Percentiles rank a stretch among this genome's conserved stretches.
Conservation (phyloP, 2,113 vertebrate genomes). For the Bubo blakistoni region DNA sequence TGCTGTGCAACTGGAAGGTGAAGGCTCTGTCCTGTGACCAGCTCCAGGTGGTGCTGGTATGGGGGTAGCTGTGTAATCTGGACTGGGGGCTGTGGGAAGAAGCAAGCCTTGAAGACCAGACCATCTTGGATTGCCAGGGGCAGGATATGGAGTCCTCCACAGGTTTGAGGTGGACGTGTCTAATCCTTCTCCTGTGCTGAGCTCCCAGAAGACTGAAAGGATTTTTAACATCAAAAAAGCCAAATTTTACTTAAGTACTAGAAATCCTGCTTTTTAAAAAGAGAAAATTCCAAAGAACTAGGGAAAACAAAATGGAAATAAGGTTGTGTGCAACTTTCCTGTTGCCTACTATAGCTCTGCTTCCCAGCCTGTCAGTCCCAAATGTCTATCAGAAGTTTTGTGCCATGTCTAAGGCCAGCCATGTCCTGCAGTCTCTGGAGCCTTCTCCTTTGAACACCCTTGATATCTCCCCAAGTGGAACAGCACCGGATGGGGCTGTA, state of each 20-base stretch:
- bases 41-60: background rate
- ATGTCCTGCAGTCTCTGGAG: background rate
- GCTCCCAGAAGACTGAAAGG: background rate
- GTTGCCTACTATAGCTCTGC: rapidly evolving
- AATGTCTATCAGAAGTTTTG: background rate
- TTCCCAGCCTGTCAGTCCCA: background rate
- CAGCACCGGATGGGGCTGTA: background rate
- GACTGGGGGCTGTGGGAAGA: background rate
- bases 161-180: background rate
- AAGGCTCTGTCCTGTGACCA: background rate
- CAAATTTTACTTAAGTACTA: background rate
- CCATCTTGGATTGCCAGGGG: background rate
- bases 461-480: background rate
- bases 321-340: background rate
- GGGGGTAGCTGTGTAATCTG: background rate
- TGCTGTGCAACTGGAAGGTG: background rate
- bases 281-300: background rate
- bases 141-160: background rate
- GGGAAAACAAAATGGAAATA: background rate
- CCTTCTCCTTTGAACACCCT: background rate
- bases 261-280: background rate
- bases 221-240: background rate
- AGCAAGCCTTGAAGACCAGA: background rate
- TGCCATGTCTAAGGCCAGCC: background rate
- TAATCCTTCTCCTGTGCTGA: background rate